A percentile compares a stretch with the other conserved stretches of the same genome.
Evolutionary conservation across 2,888 invertebrate genomes (phyloP).

Genomic region (Caenorhabditis zanzibari): DNA sequence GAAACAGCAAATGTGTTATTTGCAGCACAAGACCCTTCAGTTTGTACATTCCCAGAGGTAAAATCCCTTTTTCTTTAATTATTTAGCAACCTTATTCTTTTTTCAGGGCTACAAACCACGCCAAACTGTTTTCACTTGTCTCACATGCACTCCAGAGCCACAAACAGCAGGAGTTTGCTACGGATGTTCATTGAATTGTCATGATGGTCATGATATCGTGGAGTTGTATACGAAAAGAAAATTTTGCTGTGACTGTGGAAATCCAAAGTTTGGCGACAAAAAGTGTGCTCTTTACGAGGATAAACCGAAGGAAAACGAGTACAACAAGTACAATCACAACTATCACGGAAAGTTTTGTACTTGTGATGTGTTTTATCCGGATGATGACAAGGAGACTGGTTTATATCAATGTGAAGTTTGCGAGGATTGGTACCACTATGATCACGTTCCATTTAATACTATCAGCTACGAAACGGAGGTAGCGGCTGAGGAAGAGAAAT

Average conservation of each 20-base stretch:
- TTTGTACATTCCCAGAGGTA: conserved; percentile 82
- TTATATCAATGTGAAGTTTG: conserved; percentile 98
- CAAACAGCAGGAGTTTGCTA: conserved; percentile 88
- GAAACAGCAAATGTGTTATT: conserved; percentile 60
- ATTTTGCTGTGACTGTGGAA: conserved; percentile 85
- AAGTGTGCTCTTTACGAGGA: conserved; percentile 82
- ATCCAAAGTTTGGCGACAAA: conserved; percentile 87
- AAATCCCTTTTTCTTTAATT: conserved; percentile 15
- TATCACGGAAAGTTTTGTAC: conserved; percentile 94
- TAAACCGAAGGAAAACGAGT: conserved; percentile 88
- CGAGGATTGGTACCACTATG: conserved; percentile 97
- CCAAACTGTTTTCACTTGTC: conserved; percentile 95
- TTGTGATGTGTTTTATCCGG: conserved; percentile 95
- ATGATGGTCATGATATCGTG: conserved; percentile 95
- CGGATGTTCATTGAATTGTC: conserved; percentile 95
- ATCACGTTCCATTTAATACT: conserved; percentile 74
- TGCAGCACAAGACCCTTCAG: conserved; percentile 61
- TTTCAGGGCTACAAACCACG: conserved; percentile 91
- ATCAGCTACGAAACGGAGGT: neutral
- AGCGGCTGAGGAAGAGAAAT: neutral
- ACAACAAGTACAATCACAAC: conserved; percentile 88
- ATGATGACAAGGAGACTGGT: conserved; percentile 90
- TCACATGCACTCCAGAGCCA: conserved; percentile 88
- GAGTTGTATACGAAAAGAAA: conserved; percentile 95
- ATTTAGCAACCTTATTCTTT: conserved; percentile 83